Conservation (phyloP, 2,797 vertebrate species). For the Gallinago stenura region DNA sequence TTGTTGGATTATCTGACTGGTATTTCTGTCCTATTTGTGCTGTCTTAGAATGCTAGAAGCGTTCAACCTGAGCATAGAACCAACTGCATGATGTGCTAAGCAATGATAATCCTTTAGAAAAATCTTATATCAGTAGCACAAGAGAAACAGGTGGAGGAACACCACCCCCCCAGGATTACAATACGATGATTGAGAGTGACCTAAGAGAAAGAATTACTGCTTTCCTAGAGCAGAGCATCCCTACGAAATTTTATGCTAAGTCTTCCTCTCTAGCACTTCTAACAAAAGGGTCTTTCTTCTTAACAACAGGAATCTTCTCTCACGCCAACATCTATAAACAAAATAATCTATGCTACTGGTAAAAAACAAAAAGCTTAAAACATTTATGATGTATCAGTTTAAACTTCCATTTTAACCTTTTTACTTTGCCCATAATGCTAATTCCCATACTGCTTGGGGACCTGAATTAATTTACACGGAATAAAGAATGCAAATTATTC, state of each 20-base stretch:
- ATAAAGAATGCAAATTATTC: constrained; percentile 36
- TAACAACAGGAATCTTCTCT: background rate
- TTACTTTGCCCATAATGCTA: background rate
- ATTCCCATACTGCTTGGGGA: constrained; percentile 10
- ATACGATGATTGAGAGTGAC: background rate
- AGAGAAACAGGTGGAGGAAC: background rate
- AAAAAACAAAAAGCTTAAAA: background rate
- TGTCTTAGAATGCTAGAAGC: background rate
- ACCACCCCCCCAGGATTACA: background rate
- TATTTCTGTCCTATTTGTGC: background rate
- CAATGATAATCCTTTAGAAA: background rate
- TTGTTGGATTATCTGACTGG: background rate
- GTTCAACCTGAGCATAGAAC: background rate
- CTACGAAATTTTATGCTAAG: background rate
- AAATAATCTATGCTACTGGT: background rate
- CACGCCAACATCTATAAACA: background rate
- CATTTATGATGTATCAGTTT: background rate
- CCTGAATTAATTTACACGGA: constrained; percentile 33
- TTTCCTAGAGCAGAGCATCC: background rate
- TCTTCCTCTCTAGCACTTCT: background rate
- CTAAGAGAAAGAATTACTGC: background rate
- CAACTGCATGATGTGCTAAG: background rate
- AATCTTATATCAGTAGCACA: background rate
- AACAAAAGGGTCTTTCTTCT: background rate
- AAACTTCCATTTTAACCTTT: constrained; percentile 1